These are phyloP conservation scores for Nipponia nippon DNA, from an alignment of 2,113 vertebrate genomes.

Conservation along the genomic window DNA sequence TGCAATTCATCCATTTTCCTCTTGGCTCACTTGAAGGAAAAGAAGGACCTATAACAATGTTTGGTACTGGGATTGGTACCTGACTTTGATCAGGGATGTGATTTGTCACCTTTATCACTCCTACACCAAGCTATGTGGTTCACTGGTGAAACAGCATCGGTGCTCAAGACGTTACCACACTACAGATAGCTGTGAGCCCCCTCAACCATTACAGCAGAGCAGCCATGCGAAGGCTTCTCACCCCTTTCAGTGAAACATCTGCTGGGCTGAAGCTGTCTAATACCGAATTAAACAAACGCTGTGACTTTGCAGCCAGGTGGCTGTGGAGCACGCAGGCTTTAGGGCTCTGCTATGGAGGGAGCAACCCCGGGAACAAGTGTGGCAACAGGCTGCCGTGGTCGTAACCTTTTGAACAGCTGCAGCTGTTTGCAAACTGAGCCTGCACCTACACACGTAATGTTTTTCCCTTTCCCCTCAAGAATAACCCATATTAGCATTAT, in stretches of 20 bases:
- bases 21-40: background rate
- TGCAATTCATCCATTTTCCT: background rate
- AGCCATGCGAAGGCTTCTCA: background rate
- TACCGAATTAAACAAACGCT: background rate
- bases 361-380: background rate
- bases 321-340: fast-evolving
- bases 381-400: background rate
- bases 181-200: background rate
- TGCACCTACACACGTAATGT: background rate
- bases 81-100: background rate
- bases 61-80: background rate
- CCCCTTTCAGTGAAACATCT: background rate
- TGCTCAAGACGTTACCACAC: background rate
- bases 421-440: background rate
- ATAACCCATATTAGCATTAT: background rate
- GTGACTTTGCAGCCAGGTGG: background rate
- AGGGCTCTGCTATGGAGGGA: background rate
- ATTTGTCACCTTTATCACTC: background rate
- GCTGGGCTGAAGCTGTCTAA: background rate
- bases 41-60: background rate
- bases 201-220: background rate
- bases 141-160: background rate
- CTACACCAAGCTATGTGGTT: background rate
- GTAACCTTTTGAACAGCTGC: background rate
- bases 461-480: background rate